Base-by-base conservation (phyloP, 2,113 vertebrate genomes). In the Zapus hudsonius region DNA sequence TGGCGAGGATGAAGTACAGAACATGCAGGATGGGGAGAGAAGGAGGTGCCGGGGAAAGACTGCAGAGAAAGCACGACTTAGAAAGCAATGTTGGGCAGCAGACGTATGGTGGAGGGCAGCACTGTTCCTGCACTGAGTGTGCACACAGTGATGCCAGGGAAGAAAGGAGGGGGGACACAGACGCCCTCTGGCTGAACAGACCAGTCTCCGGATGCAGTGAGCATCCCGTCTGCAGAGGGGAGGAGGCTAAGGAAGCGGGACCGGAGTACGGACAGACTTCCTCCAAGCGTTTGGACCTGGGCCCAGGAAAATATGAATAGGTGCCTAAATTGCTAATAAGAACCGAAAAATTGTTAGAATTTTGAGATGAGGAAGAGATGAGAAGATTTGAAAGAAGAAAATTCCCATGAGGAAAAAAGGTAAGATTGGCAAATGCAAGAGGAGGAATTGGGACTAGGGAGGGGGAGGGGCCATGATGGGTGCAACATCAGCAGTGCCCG, bases 381-480 rank as follows among this genome's bases (percentile, higher is more conserved):
- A 91, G 40, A 84, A 81, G 61, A 79, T 52, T 27, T 52, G 33
- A n/a, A 42, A 61, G 36, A 90, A 69, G 12, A 22, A 38, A 47
- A 61, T 40, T n/a, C n/a, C n/a, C n/a, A n/a, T n/a, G n/a, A n/a
- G n/a, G n/a, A n/a, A n/a, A n/a, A n/a, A n/a, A n/a, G n/a, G n/a
- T n/a, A n/a, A n/a, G n/a, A n/a, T n/a, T n/a, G 23, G 36, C 61
- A 11, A 9, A 2, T 19, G 2, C 55, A 15, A 20, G 52, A 52
- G 16, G 36, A 2, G 4, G 23, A 66, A 31, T 23, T 9, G 1
- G 10, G 3, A 4, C 0, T 20, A 36, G 57, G 17, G 23, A n/a
- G 75, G 23, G 31, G 75, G 44, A 5, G 9, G 2, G 25, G 52
- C 9, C 0, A 20, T 19, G 55, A 8, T 11, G 69, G 17, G 0